phyloP scores from a whole-genome alignment of 2,888 invertebrate species.

The Chrysodeixis includens region DNA sequence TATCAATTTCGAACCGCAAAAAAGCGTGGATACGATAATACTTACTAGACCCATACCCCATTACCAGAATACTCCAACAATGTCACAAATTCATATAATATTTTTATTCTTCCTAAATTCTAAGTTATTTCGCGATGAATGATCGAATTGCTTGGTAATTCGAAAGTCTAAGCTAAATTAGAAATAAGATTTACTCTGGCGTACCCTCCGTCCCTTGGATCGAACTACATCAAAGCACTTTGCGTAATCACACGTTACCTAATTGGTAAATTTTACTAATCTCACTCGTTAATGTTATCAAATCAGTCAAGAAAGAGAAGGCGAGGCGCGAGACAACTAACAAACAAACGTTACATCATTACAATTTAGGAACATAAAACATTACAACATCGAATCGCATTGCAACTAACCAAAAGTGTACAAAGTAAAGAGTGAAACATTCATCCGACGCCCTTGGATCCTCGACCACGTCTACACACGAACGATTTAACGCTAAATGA shows the following conservation, averaged over 20 bases:
- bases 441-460: constrained; percentile 72
- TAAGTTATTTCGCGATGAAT: constrained; percentile 89
- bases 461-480: constrained; percentile 72
- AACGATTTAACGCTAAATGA: constrained; percentile 85
- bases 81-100: constrained; percentile 81
- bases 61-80: constrained; percentile 72
- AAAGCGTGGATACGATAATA: constrained; percentile 29
- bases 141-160: constrained; percentile 88
- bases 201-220: constrained; percentile 74
- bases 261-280: constrained; percentile 83
- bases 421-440: constrained; percentile 63
- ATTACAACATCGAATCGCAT: constrained; percentile 41
- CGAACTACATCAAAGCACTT: constrained; percentile 82
- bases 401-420: constrained; percentile 39
- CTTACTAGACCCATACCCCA: constrained; percentile 68
- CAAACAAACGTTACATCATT: constrained; percentile 55
- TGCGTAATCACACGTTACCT: constrained; percentile 78
- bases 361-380: constrained; percentile 73
- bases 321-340: constrained; percentile 47
- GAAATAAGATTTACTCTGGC: constrained; percentile 84
- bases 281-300: constrained; percentile 81
- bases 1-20: constrained; percentile 55
- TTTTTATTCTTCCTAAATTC: constrained; percentile 81
- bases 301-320: constrained; percentile 82
- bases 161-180: constrained; percentile 84